Base-by-base conservation (phyloP, 1,140 invertebrate species). In the Nymphalis io region DNA sequence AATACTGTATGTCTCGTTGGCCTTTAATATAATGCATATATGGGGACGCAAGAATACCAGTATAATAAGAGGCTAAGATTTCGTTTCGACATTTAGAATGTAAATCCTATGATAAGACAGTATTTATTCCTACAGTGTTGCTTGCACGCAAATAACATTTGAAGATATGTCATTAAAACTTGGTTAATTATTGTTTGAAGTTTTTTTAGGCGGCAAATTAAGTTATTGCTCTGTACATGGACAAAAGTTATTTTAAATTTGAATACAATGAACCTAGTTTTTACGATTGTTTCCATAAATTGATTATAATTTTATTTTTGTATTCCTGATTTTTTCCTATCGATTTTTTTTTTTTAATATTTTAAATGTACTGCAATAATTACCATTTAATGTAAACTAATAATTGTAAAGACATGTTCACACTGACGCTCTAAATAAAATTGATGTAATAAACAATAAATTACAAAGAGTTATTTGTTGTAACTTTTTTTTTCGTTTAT, bases 381-480 rank as follows among this genome's bases (percentile, higher is more conserved):
- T 44, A 44, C 13, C 13, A 44, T n/a, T 33, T 33, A 33, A 1
- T 21, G 12, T 51, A 18, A 10, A 51, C 16, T 55, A 55, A 10
- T 55, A 15, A 27, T 55, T 55, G 51, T 55, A 55, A 33, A 55
- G 51, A 15, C 21, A 16, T 27, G 51, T 55, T 55, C 23, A 55
- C 51, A 53, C 20, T 53, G 13, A 13, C 8, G n/a, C 13, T 42
- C 8, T 48, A 48, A 12, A 44, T n/a, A 44, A 18, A 18, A 48
- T 46, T 4, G 16, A 48, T 48, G 10, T 8, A 33, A 33, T 33
- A 3, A n/a, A n/a, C n/a, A n/a, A n/a, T n/a, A 33, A 33, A 33
- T 8, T 33, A 8, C 6, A 33, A 33, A 33, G 1, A 33, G 10
- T 33, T 0, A 8, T 33, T 33, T 33, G 4, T 33, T 33, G 27